Evolutionary conservation across 64 coral and sea anemone species (phyloP).

Genomic region (Astreopora myriophthalma): DNA sequence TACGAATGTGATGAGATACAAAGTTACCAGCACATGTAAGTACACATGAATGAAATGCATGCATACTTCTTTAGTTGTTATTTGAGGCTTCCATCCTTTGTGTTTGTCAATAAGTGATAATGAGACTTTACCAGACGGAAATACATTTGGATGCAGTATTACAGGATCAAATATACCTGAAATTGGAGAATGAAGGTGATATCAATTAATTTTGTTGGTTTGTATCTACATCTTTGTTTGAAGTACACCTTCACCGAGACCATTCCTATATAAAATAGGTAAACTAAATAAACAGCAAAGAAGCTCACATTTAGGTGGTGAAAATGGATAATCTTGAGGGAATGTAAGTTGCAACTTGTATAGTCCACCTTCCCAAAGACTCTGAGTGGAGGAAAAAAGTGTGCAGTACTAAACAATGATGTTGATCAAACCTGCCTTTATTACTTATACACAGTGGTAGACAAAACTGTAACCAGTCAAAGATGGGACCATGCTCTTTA

Average conservation of each 20-base stretch:
- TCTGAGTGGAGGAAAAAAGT: conserved; percentile 21
- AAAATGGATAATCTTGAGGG: conserved; percentile 78
- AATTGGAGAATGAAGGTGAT: not conserved
- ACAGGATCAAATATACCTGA: conserved; percentile 86
- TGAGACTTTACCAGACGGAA: conserved; percentile 93
- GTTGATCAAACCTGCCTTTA: no score
- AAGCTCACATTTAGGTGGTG: conserved; percentile 84
- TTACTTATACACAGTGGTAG: no score
- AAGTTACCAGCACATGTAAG: no score
- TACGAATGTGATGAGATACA: no score
- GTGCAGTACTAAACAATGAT: no score
- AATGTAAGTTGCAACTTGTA: conserved; percentile 65
- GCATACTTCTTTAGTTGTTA: conserved; percentile 82
- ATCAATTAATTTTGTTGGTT: not conserved
- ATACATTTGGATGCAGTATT: conserved; percentile 96
- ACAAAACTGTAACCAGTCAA: no score
- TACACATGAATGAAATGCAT: not conserved
- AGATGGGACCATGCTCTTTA: no score
- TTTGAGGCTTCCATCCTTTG: conserved; percentile 97
- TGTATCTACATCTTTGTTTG: no score
- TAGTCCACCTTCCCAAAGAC: conserved; percentile 76
- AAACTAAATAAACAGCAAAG: not conserved
- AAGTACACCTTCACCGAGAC: no score
- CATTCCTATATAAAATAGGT: no score
- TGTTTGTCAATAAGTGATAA: conserved; percentile 91